These are phyloP conservation scores for Crenichthys baileyi DNA, from an alignment of 2,797 vertebrate genomes.

Conservation along the genomic window DNA sequence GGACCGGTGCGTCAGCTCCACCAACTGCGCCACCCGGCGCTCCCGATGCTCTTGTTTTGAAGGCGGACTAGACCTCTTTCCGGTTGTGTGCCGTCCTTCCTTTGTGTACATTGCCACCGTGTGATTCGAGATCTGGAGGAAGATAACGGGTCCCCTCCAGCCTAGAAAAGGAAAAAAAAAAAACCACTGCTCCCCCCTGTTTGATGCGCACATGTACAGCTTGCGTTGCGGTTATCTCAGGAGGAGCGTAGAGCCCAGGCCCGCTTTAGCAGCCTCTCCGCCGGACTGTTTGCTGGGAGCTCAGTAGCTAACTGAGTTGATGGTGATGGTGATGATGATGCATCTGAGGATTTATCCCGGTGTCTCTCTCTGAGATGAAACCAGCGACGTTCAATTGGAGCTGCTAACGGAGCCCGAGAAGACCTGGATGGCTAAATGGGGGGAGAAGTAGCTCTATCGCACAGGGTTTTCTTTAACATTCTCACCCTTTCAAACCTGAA, in stretches of 20 bases:
- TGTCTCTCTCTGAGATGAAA: constrained; percentile 74
- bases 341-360: constrained; percentile 72
- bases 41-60: constrained; percentile 58
- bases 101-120: constrained; percentile 40
- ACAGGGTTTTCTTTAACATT: constrained; percentile 30
- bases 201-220: constrained; percentile 16
- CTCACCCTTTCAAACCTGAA: constrained; percentile 27
- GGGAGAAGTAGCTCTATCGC: constrained; percentile 30
- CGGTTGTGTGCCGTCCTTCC: constrained; percentile 8
- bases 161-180: constrained; percentile 5
- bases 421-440: constrained; percentile 63
- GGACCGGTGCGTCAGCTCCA: too few species aligned
- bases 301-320: constrained; percentile 53
- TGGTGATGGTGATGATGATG: constrained; percentile 61
- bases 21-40: background rate
- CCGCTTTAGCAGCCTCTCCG: constrained; percentile 6
- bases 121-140: constrained; percentile 35
- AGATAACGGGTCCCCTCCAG: constrained; percentile 61
- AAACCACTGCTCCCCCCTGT: constrained; percentile 2
- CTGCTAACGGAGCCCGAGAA: constrained; percentile 65
- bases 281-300: constrained; percentile 25
- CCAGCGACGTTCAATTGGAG: constrained; percentile 64
- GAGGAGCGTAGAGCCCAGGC: constrained; percentile 1
- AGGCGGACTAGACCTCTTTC: background rate
- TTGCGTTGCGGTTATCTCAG: background rate